Conservation (phyloP, 1,140 invertebrate species). For the Papilio glaucus region DNA sequence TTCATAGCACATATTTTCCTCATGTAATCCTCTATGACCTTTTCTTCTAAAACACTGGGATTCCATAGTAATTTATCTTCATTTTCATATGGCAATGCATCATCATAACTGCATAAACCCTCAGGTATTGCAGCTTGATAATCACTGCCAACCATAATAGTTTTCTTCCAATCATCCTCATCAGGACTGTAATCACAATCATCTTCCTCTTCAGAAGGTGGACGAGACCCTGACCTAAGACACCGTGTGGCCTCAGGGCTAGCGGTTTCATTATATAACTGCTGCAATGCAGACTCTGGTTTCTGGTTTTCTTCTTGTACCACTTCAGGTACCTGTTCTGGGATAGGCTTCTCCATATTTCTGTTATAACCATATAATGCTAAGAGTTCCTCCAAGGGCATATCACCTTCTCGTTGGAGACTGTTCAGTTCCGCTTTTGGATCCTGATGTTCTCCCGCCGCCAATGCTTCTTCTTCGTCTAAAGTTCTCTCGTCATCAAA, state of each 20-base stretch:
- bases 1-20: constrained; percentile 85
- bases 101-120: constrained; percentile 95
- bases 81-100: constrained; percentile 97
- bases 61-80: constrained; percentile 98
- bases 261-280: constrained; percentile 70
- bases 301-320: constrained; percentile 80
- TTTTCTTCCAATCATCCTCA: constrained; percentile 92
- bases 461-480: constrained; percentile 97
- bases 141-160: constrained; percentile 97
- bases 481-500: constrained; percentile 98
- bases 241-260: constrained; percentile 73
- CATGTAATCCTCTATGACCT: constrained; percentile 92
- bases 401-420: constrained; percentile 94
- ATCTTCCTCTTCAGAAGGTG: constrained; percentile 86
- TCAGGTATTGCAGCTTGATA: constrained; percentile 97
- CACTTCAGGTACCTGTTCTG: constrained; percentile 80
- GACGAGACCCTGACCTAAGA: constrained; percentile 75
- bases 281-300: constrained; percentile 68
- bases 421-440: constrained; percentile 94
- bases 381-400: constrained; percentile 96
- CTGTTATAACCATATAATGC: constrained; percentile 91
- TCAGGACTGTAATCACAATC: constrained; percentile 90
- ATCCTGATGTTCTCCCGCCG: constrained; percentile 91
- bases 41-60: constrained; percentile 89
- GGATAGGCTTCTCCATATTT: constrained; percentile 82